Evolutionary conservation across 2,888 invertebrate species (phyloP), one percentile per base, ranked within the genome.

Genomic region (Diarsia brunnea): DNA sequence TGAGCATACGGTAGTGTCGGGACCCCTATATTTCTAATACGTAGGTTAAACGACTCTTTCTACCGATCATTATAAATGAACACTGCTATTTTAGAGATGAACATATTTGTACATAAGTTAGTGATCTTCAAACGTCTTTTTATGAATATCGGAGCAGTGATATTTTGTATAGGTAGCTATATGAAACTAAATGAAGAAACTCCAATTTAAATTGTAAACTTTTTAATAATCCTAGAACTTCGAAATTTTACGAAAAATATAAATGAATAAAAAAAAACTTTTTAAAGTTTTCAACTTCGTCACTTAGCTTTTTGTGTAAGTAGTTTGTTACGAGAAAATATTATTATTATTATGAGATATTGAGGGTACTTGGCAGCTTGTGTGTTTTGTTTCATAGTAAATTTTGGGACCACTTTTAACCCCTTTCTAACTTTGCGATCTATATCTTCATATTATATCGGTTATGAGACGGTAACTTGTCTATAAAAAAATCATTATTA

Each of bases 341-440:
- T 81, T 78, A 82, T 75, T 78, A 81, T 75, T 85, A 89, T 88
- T 89, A 79, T 87, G 88, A 89, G 88, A 88, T 88, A 88, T 89
- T 87, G 88, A 88, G 89, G 90, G 85, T 89, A 88, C 84, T 88
- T 88, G 91, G 91, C 93, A 91, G 93, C 92, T 92, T 91, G 91
- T 91, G 92, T 93, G 93, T 95, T 95, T 93, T 93, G 92, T 93
- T 95, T 96, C 95, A 95, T 95, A 95, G 92, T 95, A 95, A 95
- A 95, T 95, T 95, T 96, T 96, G 96, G 96, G 96, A 96, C 96
- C 96, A 96, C 92, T 94, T 87, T 92, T 91, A 92, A 91, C 92
- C 92, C 90, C 88, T 90, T 89, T 91, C 90, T 90, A 83, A 89
- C 89, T 89, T 86, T 87, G 90, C 90, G 88, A 91, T 88, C 91